phyloP scores from a whole-genome alignment of 2,113 vertebrate species.

The Oncorhynchus masou region DNA sequence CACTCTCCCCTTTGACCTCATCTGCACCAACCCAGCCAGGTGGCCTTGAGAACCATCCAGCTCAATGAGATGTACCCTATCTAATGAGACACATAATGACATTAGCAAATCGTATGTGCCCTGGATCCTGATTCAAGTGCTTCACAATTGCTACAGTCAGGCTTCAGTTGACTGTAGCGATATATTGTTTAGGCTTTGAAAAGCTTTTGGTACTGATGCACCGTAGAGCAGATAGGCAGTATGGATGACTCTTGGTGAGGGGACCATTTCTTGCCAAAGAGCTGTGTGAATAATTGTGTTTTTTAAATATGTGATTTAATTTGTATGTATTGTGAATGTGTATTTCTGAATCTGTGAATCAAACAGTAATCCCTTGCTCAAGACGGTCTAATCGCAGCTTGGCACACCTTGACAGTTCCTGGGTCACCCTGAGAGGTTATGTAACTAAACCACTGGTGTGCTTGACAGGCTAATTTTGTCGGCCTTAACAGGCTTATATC shows the following conservation, averaged over 20 bases:
- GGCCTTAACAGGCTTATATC: conserved; percentile 67
- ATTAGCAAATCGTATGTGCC: not conserved
- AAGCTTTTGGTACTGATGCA: too few species aligned
- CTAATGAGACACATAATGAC: not conserved
- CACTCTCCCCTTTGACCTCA: not conserved
- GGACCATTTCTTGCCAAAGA: too few species aligned
- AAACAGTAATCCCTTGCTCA: conserved; percentile 34
- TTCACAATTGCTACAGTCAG: too few species aligned
- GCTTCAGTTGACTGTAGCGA: too few species aligned
- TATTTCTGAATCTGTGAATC: conserved; percentile 16
- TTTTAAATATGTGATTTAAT: not conserved
- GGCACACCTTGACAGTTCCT: conserved; percentile 65
- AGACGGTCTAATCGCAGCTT: conserved; percentile 12
- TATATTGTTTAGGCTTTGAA: too few species aligned
- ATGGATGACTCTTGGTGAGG: too few species aligned
- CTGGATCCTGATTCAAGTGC: not conserved
- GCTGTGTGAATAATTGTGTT: too few species aligned
- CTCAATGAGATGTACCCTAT: not conserved
- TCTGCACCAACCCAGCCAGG: not conserved
- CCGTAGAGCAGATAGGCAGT: too few species aligned
- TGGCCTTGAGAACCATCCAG: not conserved
- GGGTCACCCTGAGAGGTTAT: conserved; percentile 61
- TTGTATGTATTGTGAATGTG: not conserved
- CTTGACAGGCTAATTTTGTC: conserved; percentile 67
- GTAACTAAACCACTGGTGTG: conserved; percentile 67